These are phyloP conservation scores for Drosophila malerkotliana DNA, from an alignment of 1,140 invertebrate genomes.

Conservation along the genomic window DNA sequence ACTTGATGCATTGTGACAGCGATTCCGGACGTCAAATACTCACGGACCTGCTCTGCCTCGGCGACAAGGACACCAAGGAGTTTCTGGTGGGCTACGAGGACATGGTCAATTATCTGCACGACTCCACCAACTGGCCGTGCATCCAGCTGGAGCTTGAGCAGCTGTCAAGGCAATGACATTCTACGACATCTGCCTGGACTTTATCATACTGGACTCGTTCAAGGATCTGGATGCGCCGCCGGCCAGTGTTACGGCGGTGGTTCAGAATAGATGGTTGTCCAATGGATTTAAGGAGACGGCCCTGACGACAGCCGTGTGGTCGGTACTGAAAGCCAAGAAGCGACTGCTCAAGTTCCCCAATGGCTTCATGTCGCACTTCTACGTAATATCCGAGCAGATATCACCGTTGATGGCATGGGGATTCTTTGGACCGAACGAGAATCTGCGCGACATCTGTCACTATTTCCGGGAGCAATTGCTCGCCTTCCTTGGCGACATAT, in stretches of 20 bases:
- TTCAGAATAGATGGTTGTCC: constrained; percentile 98
- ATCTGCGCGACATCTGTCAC: constrained; percentile 92
- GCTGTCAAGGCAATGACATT: constrained; percentile 96
- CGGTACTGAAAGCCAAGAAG: constrained; percentile 96
- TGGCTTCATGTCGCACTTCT: constrained; percentile 98
- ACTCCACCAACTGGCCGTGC: constrained; percentile 88
- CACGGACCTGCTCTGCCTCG: constrained; percentile 93
- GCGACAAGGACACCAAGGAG: constrained; percentile 97
- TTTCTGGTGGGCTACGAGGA: constrained; percentile 95
- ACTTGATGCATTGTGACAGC: constrained; percentile 93
- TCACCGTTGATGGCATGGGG: constrained; percentile 98
- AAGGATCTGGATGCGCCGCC: constrained; percentile 96
- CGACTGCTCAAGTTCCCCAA: constrained; percentile 94
- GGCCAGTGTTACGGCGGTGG: constrained; percentile 95
- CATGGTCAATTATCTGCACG: constrained; percentile 94
- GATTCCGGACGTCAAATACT: constrained; percentile 95
- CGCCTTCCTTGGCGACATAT: constrained; percentile 94
- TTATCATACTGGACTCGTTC: constrained; percentile 98
- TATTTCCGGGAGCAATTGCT: constrained; percentile 96
- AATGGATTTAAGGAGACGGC: constrained; percentile 98
- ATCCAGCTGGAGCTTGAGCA: constrained; percentile 94
- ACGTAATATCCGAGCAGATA: constrained; percentile 96
- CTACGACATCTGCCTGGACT: constrained; percentile 98
- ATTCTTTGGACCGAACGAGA: constrained; percentile 96
- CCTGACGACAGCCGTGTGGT: constrained; percentile 98